phyloP scores from a whole-genome alignment of 2,797 vertebrate species.

The Rhinogobio ventralis region DNA sequence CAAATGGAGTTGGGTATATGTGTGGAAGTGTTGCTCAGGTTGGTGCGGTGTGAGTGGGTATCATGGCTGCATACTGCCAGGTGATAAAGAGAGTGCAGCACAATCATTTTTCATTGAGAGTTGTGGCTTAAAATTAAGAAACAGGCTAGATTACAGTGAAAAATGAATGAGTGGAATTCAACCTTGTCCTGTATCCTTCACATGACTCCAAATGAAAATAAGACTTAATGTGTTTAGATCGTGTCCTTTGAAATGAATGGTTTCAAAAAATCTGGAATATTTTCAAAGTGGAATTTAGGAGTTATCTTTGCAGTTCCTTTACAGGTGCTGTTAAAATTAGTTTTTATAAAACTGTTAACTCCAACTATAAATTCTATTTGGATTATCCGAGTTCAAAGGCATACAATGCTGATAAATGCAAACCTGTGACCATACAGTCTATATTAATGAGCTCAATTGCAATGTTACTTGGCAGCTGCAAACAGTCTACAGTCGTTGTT shows the following conservation, averaged over 20 bases:
- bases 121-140: constrained; percentile 47
- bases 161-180: constrained; percentile 41
- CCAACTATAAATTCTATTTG: background rate
- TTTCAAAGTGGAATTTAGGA: background rate
- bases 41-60: constrained; percentile 39
- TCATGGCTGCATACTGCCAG: constrained; percentile 32
- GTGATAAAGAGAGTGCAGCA: constrained; percentile 55
- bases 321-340: background rate
- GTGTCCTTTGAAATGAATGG: background rate
- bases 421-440: background rate
- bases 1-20: constrained; percentile 41
- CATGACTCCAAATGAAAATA: background rate
- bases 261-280: constrained; percentile 1
- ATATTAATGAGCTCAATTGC: background rate
- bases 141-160: constrained; percentile 45
- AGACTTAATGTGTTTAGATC: background rate
- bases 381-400: background rate
- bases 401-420: background rate
- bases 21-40: constrained; percentile 41
- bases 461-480: background rate
- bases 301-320: background rate
- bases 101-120: constrained; percentile 49
- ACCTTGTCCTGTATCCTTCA: constrained; percentile 24
- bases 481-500: background rate
- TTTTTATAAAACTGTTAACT: background rate